Conservation (phyloP, 2,113 vertebrate species). For the Acrocephalus arundinaceus region DNA sequence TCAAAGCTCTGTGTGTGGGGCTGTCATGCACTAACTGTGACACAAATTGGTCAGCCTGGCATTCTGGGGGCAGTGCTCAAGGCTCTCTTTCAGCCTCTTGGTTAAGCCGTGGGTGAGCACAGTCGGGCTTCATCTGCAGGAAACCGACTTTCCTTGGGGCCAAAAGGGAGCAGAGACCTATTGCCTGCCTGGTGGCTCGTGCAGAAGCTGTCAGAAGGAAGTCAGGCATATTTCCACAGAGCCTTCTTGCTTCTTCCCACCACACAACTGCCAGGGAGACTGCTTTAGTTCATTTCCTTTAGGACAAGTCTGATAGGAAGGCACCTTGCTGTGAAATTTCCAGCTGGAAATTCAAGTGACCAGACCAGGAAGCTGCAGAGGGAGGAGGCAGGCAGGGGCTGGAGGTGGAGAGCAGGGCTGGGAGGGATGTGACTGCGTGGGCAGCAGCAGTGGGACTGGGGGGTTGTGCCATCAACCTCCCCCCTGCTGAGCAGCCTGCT, state of each 20-base stretch:
- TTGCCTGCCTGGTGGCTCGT: neutral
- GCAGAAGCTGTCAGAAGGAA: neutral
- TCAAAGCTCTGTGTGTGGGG: neutral
- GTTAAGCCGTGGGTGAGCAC: neutral
- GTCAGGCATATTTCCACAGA: neutral
- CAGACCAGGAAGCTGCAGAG: neutral
- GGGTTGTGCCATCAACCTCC: neutral
- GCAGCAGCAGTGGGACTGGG: neutral
- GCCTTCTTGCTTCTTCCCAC: neutral
- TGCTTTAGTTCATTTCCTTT: constrained; percentile 17
- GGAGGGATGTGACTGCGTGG: neutral
- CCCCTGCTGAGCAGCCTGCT: accelerated
- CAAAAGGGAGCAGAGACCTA: neutral
- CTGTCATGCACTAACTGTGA: neutral
- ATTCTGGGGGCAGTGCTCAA: neutral
- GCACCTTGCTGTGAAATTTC: neutral
- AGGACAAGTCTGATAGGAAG: constrained; percentile 9
- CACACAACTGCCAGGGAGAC: neutral
- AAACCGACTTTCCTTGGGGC: neutral
- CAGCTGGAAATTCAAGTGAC: neutral
- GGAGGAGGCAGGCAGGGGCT: neutral
- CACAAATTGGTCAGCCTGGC: neutral
- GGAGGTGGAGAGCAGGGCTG: neutral
- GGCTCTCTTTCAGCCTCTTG: neutral
- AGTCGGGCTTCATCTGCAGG: neutral